Base-by-base conservation (phyloP, 2,888 invertebrate genomes). In the Drosophila crucigera region DNA sequence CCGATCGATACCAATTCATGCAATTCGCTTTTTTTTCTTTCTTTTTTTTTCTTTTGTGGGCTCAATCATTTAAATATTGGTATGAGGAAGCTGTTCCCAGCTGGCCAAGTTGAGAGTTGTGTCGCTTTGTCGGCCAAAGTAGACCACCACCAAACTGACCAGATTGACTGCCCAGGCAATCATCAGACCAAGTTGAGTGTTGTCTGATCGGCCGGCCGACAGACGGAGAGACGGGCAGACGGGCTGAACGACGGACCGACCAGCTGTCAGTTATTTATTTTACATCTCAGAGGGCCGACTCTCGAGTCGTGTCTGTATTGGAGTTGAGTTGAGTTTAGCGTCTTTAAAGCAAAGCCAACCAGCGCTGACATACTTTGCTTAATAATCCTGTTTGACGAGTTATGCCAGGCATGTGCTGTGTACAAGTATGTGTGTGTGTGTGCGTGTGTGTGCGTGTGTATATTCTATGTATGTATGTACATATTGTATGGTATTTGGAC, bases 351-450 rank as follows among this genome's bases (percentile, higher is more conserved):
- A 72, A 80, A 78, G 70, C 77, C 76, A 78, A 30, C 39, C 56
- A 56, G 72, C 67, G 79, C 80, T 90, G 87, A 89, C 91, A 89
- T 91, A 92, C 85, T 91, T 91, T 82, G 85, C 83, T 83, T 89
- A 87, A 90, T 91, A 91, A 92, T 91, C 92, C 90, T 82, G 92
- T 91, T 90, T 90, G 92, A 91, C 92, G 71, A 78, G 92, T 92
- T 90, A 71, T 88, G 76, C 80, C 71, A 82, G 73, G 65, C 68
- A 67, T 35, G 50, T 10, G 35, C 16, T 58, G 22, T 35, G 49
- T 10, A 19, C 31, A 50, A n/a, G 19, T 22, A 14, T 22, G 2
- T 28, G 9, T 30, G 39, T 56, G 25, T 30, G 28, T 16, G 30
- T 56, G 11, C 28, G 10, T 56, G 7, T 68, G 14, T 54, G 28